phyloP scores from a whole-genome alignment of 2,113 vertebrate genomes.

The Pao palembangensis region DNA sequence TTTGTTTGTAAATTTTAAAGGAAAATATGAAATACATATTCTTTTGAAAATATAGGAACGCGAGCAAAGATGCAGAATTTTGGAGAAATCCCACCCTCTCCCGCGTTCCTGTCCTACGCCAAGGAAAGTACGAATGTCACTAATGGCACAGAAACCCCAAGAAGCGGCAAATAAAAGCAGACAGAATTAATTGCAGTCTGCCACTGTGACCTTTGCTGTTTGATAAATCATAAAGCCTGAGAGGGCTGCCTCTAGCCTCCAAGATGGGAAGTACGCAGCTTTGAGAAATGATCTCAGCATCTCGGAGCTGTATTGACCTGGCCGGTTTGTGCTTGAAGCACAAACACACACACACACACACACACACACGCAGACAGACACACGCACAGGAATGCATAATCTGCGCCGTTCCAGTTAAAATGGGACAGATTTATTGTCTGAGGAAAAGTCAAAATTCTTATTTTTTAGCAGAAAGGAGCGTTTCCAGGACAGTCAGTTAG shows the following conservation, averaged over 20 bases:
- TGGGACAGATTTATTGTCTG: slow-evolving; percentile 29
- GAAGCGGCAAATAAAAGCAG: slow-evolving; percentile 66
- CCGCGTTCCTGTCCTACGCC: slow-evolving; percentile 30
- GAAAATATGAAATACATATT: background rate
- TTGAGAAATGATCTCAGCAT: slow-evolving; percentile 66
- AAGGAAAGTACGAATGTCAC: slow-evolving; percentile 51
- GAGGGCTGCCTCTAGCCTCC: slow-evolving; percentile 45
- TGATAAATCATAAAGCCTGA: slow-evolving; percentile 69
- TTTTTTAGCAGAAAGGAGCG: slow-evolving; percentile 44
- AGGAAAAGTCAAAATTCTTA: slow-evolving; percentile 39
- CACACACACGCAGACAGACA: background rate
- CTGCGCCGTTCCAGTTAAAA: slow-evolving; percentile 13
- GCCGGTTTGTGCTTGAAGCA: slow-evolving; percentile 11
- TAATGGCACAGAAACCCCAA: slow-evolving; percentile 55
- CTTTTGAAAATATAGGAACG: background rate
- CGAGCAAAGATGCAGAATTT: slow-evolving; percentile 11
- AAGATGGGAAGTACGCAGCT: slow-evolving; percentile 49
- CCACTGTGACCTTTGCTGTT: slow-evolving; percentile 69
- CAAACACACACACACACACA: background rate
- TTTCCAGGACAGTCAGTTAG: slow-evolving; percentile 54
- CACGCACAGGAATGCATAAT: slow-evolving; percentile 17
- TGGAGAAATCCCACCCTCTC: slow-evolving; percentile 16
- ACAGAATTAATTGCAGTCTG: slow-evolving; percentile 70
- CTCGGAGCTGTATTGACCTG: slow-evolving; percentile 49
- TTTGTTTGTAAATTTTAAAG: background rate